These are phyloP conservation scores for Tokudaia muenninki DNA, from an alignment of 2,797 vertebrate species.

Conservation along the genomic window DNA sequence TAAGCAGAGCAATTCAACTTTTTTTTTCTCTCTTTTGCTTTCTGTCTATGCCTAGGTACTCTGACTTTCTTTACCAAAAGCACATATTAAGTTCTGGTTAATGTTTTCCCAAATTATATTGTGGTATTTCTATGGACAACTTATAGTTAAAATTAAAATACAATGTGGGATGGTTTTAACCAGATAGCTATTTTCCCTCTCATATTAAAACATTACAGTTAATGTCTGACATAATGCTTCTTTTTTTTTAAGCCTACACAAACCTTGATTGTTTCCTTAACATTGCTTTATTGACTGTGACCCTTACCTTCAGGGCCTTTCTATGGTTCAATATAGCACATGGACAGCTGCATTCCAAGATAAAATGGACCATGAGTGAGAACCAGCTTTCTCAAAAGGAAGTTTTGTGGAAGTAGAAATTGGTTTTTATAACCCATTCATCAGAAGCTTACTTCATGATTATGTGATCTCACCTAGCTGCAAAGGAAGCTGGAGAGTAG, in stretches of 20 bases:
- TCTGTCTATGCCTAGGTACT: neutral
- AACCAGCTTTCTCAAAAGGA: neutral
- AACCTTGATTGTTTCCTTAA: neutral
- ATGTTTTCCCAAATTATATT: neutral
- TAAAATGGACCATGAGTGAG: slow-evolving; percentile 19
- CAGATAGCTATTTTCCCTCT: neutral
- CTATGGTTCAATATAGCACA: neutral
- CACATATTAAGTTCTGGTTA: neutral
- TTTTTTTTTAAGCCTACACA: neutral
- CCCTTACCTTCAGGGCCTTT: neutral
- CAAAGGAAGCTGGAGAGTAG: neutral
- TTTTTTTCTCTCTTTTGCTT: neutral
- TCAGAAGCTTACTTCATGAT: neutral
- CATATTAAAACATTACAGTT: neutral
- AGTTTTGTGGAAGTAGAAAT: neutral
- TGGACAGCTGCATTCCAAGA: neutral
- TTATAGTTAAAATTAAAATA: slow-evolving; percentile 46
- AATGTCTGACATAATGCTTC: neutral
- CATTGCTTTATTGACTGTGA: neutral
- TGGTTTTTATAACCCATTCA: neutral
- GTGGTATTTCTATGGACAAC: neutral
- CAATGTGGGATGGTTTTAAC: slow-evolving; percentile 45
- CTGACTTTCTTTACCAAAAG: slow-evolving; percentile 22
- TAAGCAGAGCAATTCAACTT: neutral
- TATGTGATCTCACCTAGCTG: neutral